Evolutionary conservation across 2,888 invertebrate species (phyloP), one percentile per base, ranked within the genome.

Genomic region (Hemistola chrysoprasaria): DNA sequence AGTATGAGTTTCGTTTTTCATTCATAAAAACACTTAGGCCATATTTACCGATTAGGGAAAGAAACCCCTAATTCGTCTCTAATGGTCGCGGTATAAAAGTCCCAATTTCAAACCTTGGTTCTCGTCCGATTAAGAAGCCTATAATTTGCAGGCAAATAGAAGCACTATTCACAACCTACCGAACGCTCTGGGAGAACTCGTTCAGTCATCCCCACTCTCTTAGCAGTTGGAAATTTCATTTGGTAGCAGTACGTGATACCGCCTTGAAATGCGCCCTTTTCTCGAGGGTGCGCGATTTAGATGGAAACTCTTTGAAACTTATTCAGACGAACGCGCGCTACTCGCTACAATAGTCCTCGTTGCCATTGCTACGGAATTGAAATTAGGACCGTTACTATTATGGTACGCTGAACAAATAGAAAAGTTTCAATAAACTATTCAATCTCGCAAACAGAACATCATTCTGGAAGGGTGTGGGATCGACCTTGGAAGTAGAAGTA

Each of bases 181-280:
- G 61, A 68, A 59, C 55, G 50, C 47, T 61, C 68, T 72, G 36
- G 43, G 67, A 62, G 74, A 66, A 47, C 47, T 47, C 50, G 54
- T 52, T 45, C 50, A 56, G 52, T 52, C 60, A 62, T 62, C 64
- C 62, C 58, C 67, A 64, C 69, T 65, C 68, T 65, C 67, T 72
- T 66, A 71, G 66, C 71, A 67, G 75, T 79, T 71, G 70, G 74
- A 79, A 83, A 84, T 83, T 85, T 84, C 79, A 84, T 85, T 85
- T 78, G 72, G 71, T 53, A 71, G 61, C 62, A 51, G 78, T 83
- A 87, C 87, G 87, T 87, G 87, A 75, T 60, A 55, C 67, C 68
- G 71, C 56, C 62, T 59, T 64, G 73, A 76, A 85, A 84, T 80
- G 76, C 67, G 67, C 70, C 71, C 73, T 66, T 69, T 76, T 68